phyloP scores from a whole-genome alignment of 2,797 vertebrate species.

The Monodelphis domestica region DNA sequence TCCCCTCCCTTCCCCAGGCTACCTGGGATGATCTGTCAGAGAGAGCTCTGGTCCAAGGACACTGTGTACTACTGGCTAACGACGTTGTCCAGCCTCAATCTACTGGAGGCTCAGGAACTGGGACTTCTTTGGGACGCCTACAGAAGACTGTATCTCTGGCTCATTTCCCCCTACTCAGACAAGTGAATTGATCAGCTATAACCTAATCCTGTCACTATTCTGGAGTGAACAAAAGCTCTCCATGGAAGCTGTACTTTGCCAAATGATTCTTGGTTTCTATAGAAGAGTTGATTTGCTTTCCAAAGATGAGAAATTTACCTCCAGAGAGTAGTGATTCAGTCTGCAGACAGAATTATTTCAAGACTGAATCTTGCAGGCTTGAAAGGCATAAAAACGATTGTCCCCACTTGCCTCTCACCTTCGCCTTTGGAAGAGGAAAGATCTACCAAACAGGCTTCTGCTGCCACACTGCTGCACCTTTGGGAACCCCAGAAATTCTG shows the following conservation, averaged over 20 bases:
- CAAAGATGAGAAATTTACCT: slow-evolving; percentile 9
- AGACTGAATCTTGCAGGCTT: neutral
- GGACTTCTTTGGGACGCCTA: neutral
- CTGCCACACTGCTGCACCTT: neutral
- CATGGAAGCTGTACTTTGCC: slow-evolving; percentile 11
- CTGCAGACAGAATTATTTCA: neutral
- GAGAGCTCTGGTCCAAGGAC: slow-evolving; percentile 74
- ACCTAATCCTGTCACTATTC: neutral
- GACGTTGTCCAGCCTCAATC: neutral
- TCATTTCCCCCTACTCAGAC: slow-evolving; percentile 33
- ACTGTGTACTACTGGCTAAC: slow-evolving; percentile 16
- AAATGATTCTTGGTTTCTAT: neutral
- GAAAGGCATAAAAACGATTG: neutral
- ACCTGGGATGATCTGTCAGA: slow-evolving; percentile 50
- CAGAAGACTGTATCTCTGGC: slow-evolving; percentile 17
- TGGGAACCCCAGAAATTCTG: neutral
- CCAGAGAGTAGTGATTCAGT: slow-evolving; percentile 6
- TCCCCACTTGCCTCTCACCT: neutral
- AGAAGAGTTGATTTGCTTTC: slow-evolving; percentile 37
- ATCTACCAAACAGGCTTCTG: neutral
- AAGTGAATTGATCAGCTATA: neutral
- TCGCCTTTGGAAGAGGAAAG: neutral
- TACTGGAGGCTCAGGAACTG: slow-evolving; percentile 8
- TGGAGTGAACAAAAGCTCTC: neutral
- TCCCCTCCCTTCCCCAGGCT: neutral